Base-by-base conservation (phyloP, 2,888 invertebrate species). In the Drosophila niveifrons region DNA sequence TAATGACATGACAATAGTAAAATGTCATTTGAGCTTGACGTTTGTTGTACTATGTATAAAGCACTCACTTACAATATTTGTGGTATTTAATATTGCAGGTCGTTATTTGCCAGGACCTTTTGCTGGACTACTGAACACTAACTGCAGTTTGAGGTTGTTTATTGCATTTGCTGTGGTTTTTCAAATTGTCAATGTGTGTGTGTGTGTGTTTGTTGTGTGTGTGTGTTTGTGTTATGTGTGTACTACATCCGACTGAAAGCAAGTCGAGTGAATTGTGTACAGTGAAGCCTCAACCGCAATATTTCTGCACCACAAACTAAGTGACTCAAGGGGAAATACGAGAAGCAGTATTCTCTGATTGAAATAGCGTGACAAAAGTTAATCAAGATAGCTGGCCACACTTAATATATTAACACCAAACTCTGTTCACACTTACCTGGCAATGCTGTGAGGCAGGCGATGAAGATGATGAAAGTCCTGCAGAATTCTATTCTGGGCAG, bases 341-440 rank as follows among this genome's bases (percentile, higher is more conserved):
- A 57, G 8, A 13, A 8, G 10, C 7, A 39, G 2, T 57, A 44
- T 43, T 39, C 41, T 41, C 18, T 15, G 34, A 11, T 11, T 34
- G 28, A 46, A 53, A 13, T 34, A 23, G 10, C 28, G 11, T 31
- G 58, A 28, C 47, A 44, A 57, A 48, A 31, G 67, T 18, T 46
- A 13, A 13, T 28, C 8, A 31, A 23, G 15, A 9, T 11, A 15
- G 36, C 13, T 47, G 72, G 34, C 39, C 46, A 46, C 43, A 48
- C 46, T 46, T 8, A 23, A 9, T 50, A 17, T 2, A 15, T 58
- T 48, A 3, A 55, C 10, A 3, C 28, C 7, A 6, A 6, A 36
- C 10, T 34, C n/a, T 55, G 36, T 29, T n/a, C 31, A 44, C 46
- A 81, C 83, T 84, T 28, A 83, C 88, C 83, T 87, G 83, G 88